phyloP scores from a whole-genome alignment of 2,797 vertebrate species.

The Fistularia commersonii region DNA sequence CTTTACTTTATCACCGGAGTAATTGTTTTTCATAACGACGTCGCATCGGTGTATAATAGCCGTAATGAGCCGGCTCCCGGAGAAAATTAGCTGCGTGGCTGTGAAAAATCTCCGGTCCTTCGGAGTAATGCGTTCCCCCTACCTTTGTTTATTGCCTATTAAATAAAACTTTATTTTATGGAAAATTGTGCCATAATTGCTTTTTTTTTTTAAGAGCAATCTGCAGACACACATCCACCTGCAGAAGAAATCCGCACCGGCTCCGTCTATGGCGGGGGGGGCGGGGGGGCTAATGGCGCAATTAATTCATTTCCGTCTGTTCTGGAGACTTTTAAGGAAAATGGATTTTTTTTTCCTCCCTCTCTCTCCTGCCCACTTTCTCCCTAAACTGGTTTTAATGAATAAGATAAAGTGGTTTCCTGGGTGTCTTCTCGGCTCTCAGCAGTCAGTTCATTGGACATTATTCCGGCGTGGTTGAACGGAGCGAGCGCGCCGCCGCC shows the following conservation, averaged over 20 bases:
- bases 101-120: constrained; percentile 79
- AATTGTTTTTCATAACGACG: background rate
- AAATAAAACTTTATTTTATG: constrained; percentile 89
- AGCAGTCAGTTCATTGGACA: constrained; percentile 88
- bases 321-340: constrained; percentile 96
- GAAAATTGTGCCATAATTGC: constrained; percentile 92
- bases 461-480: constrained; percentile 81
- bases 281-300: constrained; percentile 94
- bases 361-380: constrained; percentile 48
- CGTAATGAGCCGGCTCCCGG: constrained; percentile 10
- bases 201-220: constrained; percentile 91
- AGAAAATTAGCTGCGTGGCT: constrained; percentile 41
- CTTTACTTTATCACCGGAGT: too few species aligned
- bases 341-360: constrained; percentile 85
- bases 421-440: constrained; percentile 85
- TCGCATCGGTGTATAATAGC: background rate
- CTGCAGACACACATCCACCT: constrained; percentile 86
- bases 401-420: constrained; percentile 93
- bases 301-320: constrained; percentile 97
- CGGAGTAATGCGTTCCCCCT: constrained; percentile 84
- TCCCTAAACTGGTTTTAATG: constrained; percentile 94
- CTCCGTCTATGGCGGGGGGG: constrained; percentile 89
- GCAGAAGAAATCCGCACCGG: constrained; percentile 89
- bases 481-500: constrained; percentile 28
- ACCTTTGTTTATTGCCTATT: constrained; percentile 92